These are phyloP conservation scores for Acromyrmex charruanus DNA, from an alignment of 1,140 invertebrate genomes.

Conservation along the genomic window DNA sequence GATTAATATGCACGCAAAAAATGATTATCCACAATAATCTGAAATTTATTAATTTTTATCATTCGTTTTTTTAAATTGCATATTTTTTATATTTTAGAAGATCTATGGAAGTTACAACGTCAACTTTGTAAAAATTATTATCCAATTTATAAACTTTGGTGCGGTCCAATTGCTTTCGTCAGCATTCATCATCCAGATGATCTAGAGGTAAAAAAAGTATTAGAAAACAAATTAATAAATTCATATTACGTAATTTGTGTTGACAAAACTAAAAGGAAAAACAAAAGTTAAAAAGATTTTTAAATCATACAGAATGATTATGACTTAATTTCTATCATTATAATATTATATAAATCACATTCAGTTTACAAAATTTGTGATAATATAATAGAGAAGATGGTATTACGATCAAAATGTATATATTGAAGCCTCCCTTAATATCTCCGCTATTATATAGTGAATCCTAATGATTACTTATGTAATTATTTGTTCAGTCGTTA, in stretches of 20 bases:
- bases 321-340: no score
- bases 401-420: no score
- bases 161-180: not conserved
- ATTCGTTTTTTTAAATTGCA: not conserved
- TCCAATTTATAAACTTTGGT: conserved; percentile 26
- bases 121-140: not conserved
- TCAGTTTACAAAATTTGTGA: no score
- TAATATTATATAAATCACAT: no score
- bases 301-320: no score
- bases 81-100: conserved; percentile 6
- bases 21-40: not conserved
- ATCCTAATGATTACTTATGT: no score
- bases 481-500: no score
- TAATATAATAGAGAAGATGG: no score
- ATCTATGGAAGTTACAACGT: not conserved
- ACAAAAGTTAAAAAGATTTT: no score
- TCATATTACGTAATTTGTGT: not conserved
- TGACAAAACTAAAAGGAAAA: no score
- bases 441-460: no score
- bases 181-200: conserved; percentile 21
- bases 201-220: conserved; percentile 1
- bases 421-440: no score
- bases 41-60: not conserved
- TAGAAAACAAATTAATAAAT: not conserved
- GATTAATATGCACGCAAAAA: not conserved